Evolutionary conservation across 2,113 vertebrate genomes (phyloP).

Genomic region (Chrysemys picta): DNA sequence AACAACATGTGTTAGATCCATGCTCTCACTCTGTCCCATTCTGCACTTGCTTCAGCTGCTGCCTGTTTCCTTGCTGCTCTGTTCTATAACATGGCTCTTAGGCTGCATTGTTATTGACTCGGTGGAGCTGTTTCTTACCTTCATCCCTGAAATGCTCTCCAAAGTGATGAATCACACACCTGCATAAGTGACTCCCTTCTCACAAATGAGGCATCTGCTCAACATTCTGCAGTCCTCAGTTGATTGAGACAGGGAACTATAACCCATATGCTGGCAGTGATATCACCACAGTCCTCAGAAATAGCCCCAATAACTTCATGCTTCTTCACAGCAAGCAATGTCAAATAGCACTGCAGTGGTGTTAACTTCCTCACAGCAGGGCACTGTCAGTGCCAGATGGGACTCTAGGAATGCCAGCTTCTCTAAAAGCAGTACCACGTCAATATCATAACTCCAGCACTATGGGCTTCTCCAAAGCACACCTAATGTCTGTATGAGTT

Average conservation of each 20-base stretch:
- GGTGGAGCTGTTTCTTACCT: conserved; percentile 15
- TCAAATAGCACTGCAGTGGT: background rate
- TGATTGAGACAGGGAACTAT: conserved; percentile 19
- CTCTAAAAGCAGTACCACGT: background rate
- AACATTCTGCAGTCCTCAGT: conserved; percentile 36
- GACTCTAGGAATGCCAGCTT: conserved; percentile 19
- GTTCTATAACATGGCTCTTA: conserved; percentile 16
- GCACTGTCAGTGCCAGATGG: conserved; percentile 13
- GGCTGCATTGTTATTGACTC: conserved; percentile 22
- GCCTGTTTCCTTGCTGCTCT: background rate
- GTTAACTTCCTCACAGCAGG: background rate
- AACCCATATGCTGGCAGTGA: conserved; percentile 30
- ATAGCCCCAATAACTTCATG: conserved; percentile 3
- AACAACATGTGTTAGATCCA: background rate
- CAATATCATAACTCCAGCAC: background rate
- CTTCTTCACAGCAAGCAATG: background rate
- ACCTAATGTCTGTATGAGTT: background rate
- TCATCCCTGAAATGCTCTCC: conserved; percentile 52
- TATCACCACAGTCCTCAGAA: background rate
- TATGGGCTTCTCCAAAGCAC: background rate
- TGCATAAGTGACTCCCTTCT: conserved; percentile 41
- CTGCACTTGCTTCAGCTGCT: background rate
- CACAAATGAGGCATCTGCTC: conserved; percentile 53
- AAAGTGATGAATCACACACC: conserved; percentile 61
- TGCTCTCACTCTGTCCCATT: conserved; percentile 1